Evolutionary conservation across 2,113 vertebrate genomes (phyloP).

Genomic region (Crocuta crocuta): DNA sequence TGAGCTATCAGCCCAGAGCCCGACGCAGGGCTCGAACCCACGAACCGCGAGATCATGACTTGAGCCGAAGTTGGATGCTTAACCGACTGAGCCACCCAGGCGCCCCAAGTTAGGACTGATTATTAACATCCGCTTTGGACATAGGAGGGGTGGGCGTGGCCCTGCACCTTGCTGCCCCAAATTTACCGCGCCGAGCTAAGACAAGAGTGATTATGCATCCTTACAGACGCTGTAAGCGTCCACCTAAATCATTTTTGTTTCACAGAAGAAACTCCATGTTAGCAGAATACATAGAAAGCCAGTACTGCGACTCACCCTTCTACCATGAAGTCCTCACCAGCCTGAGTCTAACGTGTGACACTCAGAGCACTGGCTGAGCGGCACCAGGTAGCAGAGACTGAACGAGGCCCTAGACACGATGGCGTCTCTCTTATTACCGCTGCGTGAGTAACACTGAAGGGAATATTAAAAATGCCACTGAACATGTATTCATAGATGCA

Average conservation of each 20-base stretch:
- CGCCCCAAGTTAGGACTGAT: background rate
- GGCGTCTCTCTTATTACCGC: background rate
- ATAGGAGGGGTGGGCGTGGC: fast-evolving
- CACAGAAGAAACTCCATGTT: background rate
- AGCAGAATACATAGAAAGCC: background rate
- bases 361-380: fast-evolving
- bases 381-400: fast-evolving
- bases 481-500: conserved; percentile 21
- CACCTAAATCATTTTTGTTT: background rate
- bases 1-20: too few species aligned
- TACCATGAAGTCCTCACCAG: background rate
- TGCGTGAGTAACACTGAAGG: background rate
- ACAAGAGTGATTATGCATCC: background rate
- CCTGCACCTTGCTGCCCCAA: fast-evolving
- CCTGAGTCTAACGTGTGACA: fast-evolving
- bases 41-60: too few species aligned
- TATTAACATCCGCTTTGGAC: fast-evolving
- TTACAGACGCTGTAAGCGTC: background rate
- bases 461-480: background rate
- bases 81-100: too few species aligned
- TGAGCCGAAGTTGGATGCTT: too few species aligned
- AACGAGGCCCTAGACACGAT: background rate
- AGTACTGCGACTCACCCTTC: background rate
- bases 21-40: fast-evolving
- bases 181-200: fast-evolving